Percentiles rank a stretch among this genome's conserved stretches.
Conservation (phyloP, 2,797 vertebrate genomes). For the Coranthus polyacanthus region DNA sequence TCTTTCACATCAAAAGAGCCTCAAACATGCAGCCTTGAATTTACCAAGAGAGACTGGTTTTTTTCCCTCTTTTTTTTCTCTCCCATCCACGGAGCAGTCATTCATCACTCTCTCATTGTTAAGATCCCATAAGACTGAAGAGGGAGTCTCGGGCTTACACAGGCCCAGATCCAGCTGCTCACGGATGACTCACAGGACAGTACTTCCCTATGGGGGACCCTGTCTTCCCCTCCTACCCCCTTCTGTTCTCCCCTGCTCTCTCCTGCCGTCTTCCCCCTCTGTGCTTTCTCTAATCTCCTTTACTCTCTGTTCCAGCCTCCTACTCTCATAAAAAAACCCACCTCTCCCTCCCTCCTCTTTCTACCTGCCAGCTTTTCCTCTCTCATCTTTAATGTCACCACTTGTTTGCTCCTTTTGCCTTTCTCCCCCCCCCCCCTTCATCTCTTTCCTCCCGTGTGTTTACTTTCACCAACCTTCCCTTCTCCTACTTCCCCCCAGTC, state of each 20-base stretch:
- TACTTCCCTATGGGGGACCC: conserved; percentile 43
- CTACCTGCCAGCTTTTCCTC: conserved; percentile 52
- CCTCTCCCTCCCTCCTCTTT: conserved; percentile 37
- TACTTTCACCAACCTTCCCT: conserved; percentile 13
- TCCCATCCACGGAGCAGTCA: conserved; percentile 33
- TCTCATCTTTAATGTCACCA: conserved; percentile 44
- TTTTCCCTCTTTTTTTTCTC: conserved; percentile 29
- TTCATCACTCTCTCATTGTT: conserved; percentile 58
- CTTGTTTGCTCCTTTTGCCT: conserved; percentile 10
- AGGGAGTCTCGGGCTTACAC: conserved; percentile 42
- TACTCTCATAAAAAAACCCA: neutral
- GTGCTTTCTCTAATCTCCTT: conserved; percentile 61
- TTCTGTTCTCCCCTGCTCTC: conserved; percentile 38
- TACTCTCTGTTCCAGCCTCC: conserved; percentile 47
- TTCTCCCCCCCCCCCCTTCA: conserved; percentile 19
- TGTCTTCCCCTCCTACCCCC: conserved; percentile 31
- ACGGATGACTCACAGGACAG: conserved; percentile 62
- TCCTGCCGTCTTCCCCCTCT: conserved; percentile 28
- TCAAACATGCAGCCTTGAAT: conserved; percentile 40
- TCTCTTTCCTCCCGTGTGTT: conserved; percentile 10
- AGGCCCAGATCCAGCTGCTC: conserved; percentile 59
- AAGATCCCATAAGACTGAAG: conserved; percentile 46
- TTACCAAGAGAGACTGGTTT: conserved; percentile 18
- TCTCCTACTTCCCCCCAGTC: conserved; percentile 18
- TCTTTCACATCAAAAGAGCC: conserved; percentile 37